Conservation (phyloP, 2,797 vertebrate species). For the Cetoscarus ocellatus region DNA sequence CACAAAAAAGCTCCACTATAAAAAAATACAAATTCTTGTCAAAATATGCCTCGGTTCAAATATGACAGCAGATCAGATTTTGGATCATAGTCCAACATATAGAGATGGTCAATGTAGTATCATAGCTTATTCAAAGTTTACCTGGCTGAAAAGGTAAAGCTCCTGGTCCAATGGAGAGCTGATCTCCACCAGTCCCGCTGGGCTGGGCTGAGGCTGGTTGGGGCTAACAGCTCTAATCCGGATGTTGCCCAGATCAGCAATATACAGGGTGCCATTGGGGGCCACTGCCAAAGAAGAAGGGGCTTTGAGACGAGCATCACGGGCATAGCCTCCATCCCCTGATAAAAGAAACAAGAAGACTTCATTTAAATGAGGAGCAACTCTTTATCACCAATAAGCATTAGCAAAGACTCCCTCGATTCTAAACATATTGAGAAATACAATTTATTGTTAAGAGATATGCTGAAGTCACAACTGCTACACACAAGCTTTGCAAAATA, state of each 20-base stretch:
- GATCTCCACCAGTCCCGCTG: slow-evolving; percentile 90
- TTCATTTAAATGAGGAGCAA: slow-evolving; percentile 27
- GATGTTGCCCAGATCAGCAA: slow-evolving; percentile 95
- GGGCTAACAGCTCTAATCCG: slow-evolving; percentile 92
- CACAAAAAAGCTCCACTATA: too few species aligned
- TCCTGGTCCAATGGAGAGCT: slow-evolving; percentile 95
- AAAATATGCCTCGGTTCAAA: too few species aligned
- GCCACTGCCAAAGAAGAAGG: slow-evolving; percentile 93
- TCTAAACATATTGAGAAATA: slow-evolving; percentile 24
- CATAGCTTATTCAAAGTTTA: slow-evolving; percentile 26
- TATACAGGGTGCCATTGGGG: slow-evolving; percentile 92
- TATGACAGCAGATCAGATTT: too few species aligned
- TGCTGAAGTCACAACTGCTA: slow-evolving; percentile 13
- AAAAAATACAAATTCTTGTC: too few species aligned
- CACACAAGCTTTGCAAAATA: slow-evolving; percentile 35
- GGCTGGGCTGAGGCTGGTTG: slow-evolving; percentile 90
- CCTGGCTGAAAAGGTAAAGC: slow-evolving; percentile 93
- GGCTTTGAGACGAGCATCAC: slow-evolving; percentile 94
- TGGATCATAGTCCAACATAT: too few species aligned
- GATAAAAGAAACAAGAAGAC: slow-evolving; percentile 40
- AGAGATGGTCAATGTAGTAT: not conserved
- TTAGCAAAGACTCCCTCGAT: slow-evolving; percentile 1
- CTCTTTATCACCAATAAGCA: slow-evolving; percentile 33
- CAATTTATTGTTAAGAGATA: slow-evolving; percentile 24
- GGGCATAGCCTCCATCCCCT: slow-evolving; percentile 96